Conservation (phyloP, 1,140 invertebrate species). For the Zaprionus davidi region DNA sequence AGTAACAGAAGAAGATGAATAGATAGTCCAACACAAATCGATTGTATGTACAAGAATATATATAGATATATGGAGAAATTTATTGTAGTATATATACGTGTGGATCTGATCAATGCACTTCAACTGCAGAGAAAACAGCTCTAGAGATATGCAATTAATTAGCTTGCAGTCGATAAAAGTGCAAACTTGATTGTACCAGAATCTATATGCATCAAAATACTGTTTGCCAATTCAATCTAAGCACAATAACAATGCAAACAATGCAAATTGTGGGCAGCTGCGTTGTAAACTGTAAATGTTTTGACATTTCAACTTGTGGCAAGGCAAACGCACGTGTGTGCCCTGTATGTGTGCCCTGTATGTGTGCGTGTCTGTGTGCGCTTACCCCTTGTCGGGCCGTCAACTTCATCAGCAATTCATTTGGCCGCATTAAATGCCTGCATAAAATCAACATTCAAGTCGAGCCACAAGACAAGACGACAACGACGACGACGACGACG, state of each 20-base stretch:
- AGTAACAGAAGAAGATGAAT: no score
- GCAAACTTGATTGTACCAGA: not conserved
- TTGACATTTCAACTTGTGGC: conserved; percentile 64
- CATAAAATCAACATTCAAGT: conserved; percentile 62
- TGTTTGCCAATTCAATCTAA: not conserved
- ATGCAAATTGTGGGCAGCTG: conserved; percentile 50
- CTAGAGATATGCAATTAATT: not conserved
- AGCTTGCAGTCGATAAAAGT: not conserved
- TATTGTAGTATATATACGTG: not conserved
- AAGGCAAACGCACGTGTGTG: conserved; percentile 37
- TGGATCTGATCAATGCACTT: not conserved
- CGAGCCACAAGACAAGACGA: conserved; percentile 18
- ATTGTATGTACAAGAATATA: not conserved
- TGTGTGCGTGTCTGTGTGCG: conserved; percentile 17
- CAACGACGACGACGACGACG: not conserved
- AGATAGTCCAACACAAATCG: not conserved
- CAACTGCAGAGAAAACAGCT: not conserved
- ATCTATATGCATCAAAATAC: not conserved
- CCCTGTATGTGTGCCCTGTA: not conserved
- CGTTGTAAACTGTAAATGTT: conserved; percentile 49
- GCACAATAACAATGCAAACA: conserved; percentile 23
- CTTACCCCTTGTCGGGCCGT: conserved; percentile 16
- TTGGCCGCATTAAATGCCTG: conserved; percentile 64
- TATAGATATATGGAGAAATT: not conserved
- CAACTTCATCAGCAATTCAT: conserved; percentile 53